These are phyloP conservation scores for Spilogale gracilis DNA, from an alignment of 2,113 vertebrate species.

Conservation along the genomic window DNA sequence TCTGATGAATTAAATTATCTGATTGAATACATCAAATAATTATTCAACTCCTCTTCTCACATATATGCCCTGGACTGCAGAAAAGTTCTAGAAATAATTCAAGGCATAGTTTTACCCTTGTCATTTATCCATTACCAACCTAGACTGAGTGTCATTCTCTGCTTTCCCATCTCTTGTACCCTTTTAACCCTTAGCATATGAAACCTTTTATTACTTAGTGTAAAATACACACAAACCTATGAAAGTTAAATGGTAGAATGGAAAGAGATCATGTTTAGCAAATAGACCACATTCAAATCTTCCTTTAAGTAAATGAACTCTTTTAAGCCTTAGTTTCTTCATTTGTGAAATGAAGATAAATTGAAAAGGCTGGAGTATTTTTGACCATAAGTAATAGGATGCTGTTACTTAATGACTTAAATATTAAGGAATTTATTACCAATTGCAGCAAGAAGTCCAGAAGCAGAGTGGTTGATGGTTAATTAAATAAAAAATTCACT, in stretches of 20 bases:
- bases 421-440: not conserved
- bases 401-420: not conserved
- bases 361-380: not conserved
- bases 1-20: slow-evolving; percentile 46
- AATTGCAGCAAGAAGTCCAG: not conserved
- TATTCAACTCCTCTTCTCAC: not conserved
- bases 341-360: slow-evolving; percentile 19
- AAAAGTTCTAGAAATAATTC: slow-evolving; percentile 28
- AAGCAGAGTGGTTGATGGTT: not conserved
- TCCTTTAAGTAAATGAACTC: not conserved
- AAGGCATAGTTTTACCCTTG: not conserved
- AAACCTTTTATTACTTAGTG: not conserved
- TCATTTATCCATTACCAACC: not conserved
- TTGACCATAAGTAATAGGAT: not conserved
- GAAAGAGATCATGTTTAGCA: not conserved
- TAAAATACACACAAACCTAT: not conserved
- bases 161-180: not conserved
- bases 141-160: not conserved
- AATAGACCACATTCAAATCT: slow-evolving; percentile 21
- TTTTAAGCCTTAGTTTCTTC: not conserved
- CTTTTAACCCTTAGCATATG: not conserved
- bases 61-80: slow-evolving; percentile 1
- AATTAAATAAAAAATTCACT: not conserved
- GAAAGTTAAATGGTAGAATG: not conserved
- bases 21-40: not conserved